Evolutionary conservation across 2,113 vertebrate genomes (phyloP), one percentile per base, ranked within the genome.

Genomic region (Pithys albifrons): DNA sequence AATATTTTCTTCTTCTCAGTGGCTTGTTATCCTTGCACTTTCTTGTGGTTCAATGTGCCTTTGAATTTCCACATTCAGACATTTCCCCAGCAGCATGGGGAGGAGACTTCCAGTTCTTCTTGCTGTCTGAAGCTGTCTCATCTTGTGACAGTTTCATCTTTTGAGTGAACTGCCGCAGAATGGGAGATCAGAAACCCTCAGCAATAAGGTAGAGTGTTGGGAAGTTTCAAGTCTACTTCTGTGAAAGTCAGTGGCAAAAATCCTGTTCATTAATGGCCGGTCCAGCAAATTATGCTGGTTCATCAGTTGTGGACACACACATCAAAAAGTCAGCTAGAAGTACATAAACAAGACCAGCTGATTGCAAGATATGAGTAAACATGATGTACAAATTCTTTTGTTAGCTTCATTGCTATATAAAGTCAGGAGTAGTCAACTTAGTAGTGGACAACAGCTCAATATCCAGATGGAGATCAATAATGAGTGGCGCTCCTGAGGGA

Each of bases 401-500:
- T n/a, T 55, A 66, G 15, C 22, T 70, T 85, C 70, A n/a, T 78
- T 86, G 59, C 14, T 76, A 41, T 27, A 62, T 74, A 33, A 71
- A 85, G 27, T 93, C 27, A 67, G 57, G 70, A 58, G 27, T 31
- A 10, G 22, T 77, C 83, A 83, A 64, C 18, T 62, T 35, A 39
- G 11, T 25, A 37, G n/a, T 9, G 5, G 37, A 57, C 4, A 20
- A 27, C 4, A 5, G 20, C 8, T 71, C 9, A 15, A 6, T 48
- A 43, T 62, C 16, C 3, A 4, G 20, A 35, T 57, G 19, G 27
- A 41, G 13, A 46, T 61, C 9, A 24, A 2, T n/a, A 14, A 22
- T 0, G 1, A 51, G 14, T 49, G 12, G 8, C 43, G 46, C 37
- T 43, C 18, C 6, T 48, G 27, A 43, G 41, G 3, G 19, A 4